Evolutionary conservation across 53 echinoderm and acorn worm species (phyloP).

Genomic region (Glandiceps talaboti): DNA sequence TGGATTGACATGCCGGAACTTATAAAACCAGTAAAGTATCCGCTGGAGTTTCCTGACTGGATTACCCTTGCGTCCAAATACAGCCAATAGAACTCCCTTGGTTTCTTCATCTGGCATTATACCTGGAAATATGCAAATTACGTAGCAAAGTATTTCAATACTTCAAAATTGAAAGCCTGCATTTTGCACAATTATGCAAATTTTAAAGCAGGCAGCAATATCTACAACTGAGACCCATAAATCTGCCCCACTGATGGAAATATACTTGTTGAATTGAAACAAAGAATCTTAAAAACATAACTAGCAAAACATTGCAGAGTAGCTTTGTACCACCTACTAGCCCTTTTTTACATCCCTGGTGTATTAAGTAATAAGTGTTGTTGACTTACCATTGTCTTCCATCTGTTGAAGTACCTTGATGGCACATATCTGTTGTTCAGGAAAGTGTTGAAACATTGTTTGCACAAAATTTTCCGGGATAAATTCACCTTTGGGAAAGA

Average conservation of each 20-base stretch:
- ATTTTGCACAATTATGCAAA: too few relatives aligned
- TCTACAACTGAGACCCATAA: too few relatives aligned
- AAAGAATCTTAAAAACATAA: too few relatives aligned
- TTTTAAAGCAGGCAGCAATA: too few relatives aligned
- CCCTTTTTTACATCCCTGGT: too few relatives aligned
- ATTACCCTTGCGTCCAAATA: constrained; percentile 71
- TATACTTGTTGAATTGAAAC: too few relatives aligned
- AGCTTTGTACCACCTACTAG: too few relatives aligned
- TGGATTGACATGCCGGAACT: constrained; percentile 92
- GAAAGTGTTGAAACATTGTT: constrained; percentile 69
- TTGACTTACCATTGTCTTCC: constrained; percentile 81
- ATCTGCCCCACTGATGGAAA: too few relatives aligned
- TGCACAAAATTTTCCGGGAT: constrained; percentile 62
- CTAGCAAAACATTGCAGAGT: too few relatives aligned
- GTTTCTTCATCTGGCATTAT: constrained; percentile 88
- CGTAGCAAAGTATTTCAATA: too few relatives aligned
- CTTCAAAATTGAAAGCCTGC: too few relatives aligned
- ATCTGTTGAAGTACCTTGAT: constrained; percentile 81
- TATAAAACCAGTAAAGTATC: constrained; percentile 98
- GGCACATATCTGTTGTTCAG: constrained; percentile 74
- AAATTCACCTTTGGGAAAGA: constrained; percentile 83
- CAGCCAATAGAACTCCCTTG: constrained; percentile 54
- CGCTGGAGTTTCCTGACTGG: constrained; percentile 94
- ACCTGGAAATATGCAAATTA: constrained; percentile 38
- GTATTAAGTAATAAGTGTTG: too few relatives aligned